These are phyloP conservation scores for Adelphocoris suturalis DNA, from an alignment of 2,888 invertebrate genomes.

Conservation along the genomic window DNA sequence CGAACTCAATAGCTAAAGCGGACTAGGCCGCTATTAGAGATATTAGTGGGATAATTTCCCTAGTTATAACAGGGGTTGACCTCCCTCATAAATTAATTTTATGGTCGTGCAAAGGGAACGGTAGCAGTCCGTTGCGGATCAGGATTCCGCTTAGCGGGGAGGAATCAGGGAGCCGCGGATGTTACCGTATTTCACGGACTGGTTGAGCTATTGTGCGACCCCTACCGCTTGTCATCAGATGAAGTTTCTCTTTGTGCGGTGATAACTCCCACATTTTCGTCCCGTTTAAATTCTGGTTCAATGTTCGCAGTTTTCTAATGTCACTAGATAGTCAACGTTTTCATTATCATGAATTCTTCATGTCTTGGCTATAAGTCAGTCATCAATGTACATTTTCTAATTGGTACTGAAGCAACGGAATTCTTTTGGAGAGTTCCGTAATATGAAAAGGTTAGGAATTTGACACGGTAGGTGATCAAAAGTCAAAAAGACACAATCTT, in stretches of 20 bases:
- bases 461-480: too few species aligned
- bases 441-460: too few species aligned
- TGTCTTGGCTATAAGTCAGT: too few species aligned
- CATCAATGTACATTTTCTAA: too few species aligned
- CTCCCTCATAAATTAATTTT: constrained; percentile 20
- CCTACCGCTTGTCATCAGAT: not conserved
- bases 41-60: constrained; percentile 25
- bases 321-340: not conserved
- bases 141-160: constrained; percentile 2
- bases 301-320: not conserved
- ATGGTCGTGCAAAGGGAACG: not conserved
- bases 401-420: too few species aligned
- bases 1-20: not conserved
- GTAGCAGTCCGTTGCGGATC: not conserved
- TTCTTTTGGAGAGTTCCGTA: too few species aligned
- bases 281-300: not conserved
- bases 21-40: constrained; percentile 14
- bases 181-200: constrained; percentile 27
- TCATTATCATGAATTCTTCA: not conserved
- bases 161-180: not conserved
- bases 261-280: not conserved
- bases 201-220: constrained; percentile 19
- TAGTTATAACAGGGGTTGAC: not conserved
- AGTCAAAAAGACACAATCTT: too few species aligned
- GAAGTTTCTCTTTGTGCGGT: not conserved